Percentiles rank a stretch among this genome's conserved stretches.
phyloP scores from a whole-genome alignment of 2,888 invertebrate genomes.

The Onthophagus sagittarius region DNA sequence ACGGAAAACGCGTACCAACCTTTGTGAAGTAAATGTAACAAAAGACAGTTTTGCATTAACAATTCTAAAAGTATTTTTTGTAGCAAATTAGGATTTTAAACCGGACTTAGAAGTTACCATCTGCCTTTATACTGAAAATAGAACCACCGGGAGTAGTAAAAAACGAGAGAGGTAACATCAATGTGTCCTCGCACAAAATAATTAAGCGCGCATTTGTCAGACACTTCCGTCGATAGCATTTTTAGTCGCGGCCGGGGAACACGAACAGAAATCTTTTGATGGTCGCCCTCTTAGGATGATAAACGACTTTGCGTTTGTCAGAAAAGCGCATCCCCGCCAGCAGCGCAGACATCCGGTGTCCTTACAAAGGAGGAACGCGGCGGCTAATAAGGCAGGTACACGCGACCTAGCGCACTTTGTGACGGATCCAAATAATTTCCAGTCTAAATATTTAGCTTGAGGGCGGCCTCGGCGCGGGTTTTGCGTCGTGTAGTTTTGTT shows the following conservation, averaged over 20 bases:
- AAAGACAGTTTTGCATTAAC: background rate
- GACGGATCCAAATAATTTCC: conserved; percentile 38
- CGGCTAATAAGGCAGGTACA: conserved; percentile 37
- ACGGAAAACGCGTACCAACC: conserved; percentile 2
- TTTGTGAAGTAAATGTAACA: background rate
- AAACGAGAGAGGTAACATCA: conserved; percentile 35
- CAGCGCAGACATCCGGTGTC: conserved; percentile 42
- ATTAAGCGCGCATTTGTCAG: conserved; percentile 50
- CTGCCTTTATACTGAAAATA: background rate
- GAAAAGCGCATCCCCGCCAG: conserved; percentile 32
- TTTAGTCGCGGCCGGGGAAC: conserved; percentile 40
- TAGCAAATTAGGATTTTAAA: background rate
- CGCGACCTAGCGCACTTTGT: conserved; percentile 21
- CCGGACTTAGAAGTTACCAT: background rate
- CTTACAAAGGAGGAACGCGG: conserved; percentile 18
- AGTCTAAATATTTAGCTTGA: conserved; percentile 37
- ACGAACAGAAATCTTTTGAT: conserved; percentile 43
- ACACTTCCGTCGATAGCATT: conserved; percentile 48
- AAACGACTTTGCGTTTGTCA: conserved; percentile 47
- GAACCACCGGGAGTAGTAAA: background rate
- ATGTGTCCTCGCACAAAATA: conserved; percentile 48
- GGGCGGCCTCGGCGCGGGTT: background rate
- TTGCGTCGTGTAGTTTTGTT: conserved; percentile 35
- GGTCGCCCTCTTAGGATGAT: conserved; percentile 44
- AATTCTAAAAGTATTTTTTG: background rate